phyloP scores from a whole-genome alignment of 2,888 invertebrate genomes.

The Lordiphosa fenestrarum region DNA sequence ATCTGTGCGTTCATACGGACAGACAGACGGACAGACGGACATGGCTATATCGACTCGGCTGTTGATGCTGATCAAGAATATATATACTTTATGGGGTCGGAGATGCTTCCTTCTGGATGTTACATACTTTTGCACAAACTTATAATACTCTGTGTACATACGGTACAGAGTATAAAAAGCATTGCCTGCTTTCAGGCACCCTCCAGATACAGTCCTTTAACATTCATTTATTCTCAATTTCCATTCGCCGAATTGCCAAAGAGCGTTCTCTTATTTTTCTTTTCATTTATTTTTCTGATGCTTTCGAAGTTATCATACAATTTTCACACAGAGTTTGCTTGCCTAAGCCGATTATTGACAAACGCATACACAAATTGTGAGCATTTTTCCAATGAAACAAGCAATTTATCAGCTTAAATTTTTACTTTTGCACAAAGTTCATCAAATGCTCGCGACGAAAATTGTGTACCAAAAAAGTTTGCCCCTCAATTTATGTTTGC shows the following conservation, averaged over 20 bases:
- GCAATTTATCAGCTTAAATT: constrained; percentile 21
- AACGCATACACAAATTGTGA: neutral
- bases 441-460: constrained; percentile 13
- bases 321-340: constrained; percentile 57
- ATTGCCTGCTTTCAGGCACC: constrained; percentile 7
- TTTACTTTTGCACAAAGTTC: constrained; percentile 22
- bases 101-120: too few species aligned
- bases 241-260: constrained; percentile 24
- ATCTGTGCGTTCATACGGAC: too few species aligned
- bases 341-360: constrained; percentile 54
- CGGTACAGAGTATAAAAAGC: too few species aligned
- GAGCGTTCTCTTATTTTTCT: constrained; percentile 1
- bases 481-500: neutral
- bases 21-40: too few species aligned
- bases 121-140: too few species aligned
- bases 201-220: neutral
- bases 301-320: constrained; percentile 57
- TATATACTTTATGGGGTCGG: too few species aligned
- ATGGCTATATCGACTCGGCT: too few species aligned
- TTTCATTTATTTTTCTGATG: constrained; percentile 37
- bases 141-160: too few species aligned
- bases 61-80: too few species aligned
- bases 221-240: constrained; percentile 7
- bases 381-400: constrained; percentile 7
- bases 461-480: neutral